Conservation (phyloP, 2,797 vertebrate genomes). For the Artibeus lituratus region DNA sequence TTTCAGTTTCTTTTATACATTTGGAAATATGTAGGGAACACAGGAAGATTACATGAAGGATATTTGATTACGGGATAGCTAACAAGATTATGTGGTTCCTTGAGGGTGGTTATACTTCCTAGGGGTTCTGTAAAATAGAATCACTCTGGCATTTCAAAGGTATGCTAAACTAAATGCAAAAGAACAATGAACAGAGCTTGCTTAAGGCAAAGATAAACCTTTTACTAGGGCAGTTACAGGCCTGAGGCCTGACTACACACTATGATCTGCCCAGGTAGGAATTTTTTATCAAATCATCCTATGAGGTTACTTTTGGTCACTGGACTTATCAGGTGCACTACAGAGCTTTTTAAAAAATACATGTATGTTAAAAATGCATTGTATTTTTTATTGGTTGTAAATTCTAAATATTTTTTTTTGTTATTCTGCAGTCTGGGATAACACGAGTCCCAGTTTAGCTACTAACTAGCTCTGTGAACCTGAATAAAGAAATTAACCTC, state of each 20-base stretch:
- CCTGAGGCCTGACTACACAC: no score
- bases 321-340: background rate
- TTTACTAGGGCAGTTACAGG: background rate
- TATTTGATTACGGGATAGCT: background rate
- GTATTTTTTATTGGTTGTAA: background rate
- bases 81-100: background rate
- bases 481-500: background rate
- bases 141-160: background rate
- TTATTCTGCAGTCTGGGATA: background rate
- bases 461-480: background rate
- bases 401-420: background rate
- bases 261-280: background rate
- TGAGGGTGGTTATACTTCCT: background rate
- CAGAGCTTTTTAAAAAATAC: background rate
- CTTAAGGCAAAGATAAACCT: background rate
- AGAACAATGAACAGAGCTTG: background rate
- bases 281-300: background rate
- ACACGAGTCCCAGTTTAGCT: background rate
- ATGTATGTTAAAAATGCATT: background rate
- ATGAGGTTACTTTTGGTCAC: background rate
- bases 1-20: background rate
- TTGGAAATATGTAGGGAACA: background rate
- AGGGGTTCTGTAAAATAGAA: background rate
- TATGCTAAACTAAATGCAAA: background rate
- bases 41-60: background rate